Conservation (phyloP, 2,113 vertebrate species). For the Rhinoderma darwinii region DNA sequence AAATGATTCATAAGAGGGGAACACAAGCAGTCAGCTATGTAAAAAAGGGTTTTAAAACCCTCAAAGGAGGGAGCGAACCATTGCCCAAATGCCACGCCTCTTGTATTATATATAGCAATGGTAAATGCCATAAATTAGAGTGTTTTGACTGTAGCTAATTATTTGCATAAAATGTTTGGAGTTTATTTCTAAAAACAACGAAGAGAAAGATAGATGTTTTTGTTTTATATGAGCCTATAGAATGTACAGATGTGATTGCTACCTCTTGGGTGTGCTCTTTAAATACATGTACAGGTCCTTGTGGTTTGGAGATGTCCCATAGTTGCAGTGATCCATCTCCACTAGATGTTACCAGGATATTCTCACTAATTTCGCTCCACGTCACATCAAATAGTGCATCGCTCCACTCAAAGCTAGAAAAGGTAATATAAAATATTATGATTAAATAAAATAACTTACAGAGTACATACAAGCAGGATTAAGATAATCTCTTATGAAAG, state of each 20-base stretch:
- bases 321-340: conserved; percentile 93
- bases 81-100: no score
- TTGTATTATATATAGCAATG: no score
- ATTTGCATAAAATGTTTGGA: no score
- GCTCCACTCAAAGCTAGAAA: conserved; percentile 88
- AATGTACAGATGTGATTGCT: conserved; percentile 63
- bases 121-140: no score
- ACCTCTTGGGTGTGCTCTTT: conserved; percentile 93
- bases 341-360: conserved; percentile 85
- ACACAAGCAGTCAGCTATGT: no score
- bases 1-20: no score
- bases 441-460: background rate
- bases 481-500: no score
- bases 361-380: conserved; percentile 94
- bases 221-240: background rate
- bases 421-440: background rate
- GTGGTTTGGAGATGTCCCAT: conserved; percentile 87
- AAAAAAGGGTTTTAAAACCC: no score
- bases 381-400: conserved; percentile 93
- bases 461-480: background rate
- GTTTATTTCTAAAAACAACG: no score
- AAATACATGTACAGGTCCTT: conserved; percentile 82
- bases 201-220: no score
- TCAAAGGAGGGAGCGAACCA: no score
- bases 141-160: no score